A percentile compares a stretch with the other conserved stretches of the same genome.
These are phyloP conservation scores for Neelides sp. DNA, from an alignment of 1,140 invertebrate genomes.

Conservation along the genomic window DNA sequence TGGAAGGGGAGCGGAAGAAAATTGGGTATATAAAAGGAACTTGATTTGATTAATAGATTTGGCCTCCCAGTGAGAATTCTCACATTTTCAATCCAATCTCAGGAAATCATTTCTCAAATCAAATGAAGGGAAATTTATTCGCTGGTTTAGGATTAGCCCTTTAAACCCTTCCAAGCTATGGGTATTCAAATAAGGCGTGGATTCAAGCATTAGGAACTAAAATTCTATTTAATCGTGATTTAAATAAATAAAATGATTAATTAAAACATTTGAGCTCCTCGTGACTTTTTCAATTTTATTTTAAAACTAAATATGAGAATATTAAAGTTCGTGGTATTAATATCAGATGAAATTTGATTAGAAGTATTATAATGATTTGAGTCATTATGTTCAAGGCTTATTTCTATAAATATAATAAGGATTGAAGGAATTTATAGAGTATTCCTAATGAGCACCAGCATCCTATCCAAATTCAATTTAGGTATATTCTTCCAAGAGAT, in stretches of 20 bases:
- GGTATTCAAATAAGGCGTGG: too few relatives aligned
- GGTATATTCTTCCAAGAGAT: conserved; percentile 78
- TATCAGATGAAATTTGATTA: conserved; percentile 17
- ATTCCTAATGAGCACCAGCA: conserved; percentile 83
- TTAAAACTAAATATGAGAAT: conserved; percentile 20
- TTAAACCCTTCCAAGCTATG: too few relatives aligned
- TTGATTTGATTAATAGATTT: not conserved
- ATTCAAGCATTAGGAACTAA: too few relatives aligned
- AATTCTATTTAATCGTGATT: too few relatives aligned
- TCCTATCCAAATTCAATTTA: conserved; percentile 77
- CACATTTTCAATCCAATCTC: too few relatives aligned
- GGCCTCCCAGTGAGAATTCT: too few relatives aligned
- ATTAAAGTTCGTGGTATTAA: conserved; percentile 1
- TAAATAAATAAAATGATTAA: too few relatives aligned
- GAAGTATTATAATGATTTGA: conserved; percentile 76
- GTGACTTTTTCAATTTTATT: not conserved
- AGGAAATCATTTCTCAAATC: too few relatives aligned
- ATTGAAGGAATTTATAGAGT: conserved; percentile 76
- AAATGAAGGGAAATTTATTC: too few relatives aligned
- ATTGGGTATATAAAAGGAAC: not conserved
- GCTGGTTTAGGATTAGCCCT: too few relatives aligned
- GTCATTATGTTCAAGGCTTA: conserved; percentile 77
- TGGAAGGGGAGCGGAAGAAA: conserved; percentile 34
- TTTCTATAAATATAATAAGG: conserved; percentile 59
- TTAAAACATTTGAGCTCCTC: not conserved